These are phyloP conservation scores for Tetrao urogallus DNA, from an alignment of 2,113 vertebrate genomes.

Conservation along the genomic window DNA sequence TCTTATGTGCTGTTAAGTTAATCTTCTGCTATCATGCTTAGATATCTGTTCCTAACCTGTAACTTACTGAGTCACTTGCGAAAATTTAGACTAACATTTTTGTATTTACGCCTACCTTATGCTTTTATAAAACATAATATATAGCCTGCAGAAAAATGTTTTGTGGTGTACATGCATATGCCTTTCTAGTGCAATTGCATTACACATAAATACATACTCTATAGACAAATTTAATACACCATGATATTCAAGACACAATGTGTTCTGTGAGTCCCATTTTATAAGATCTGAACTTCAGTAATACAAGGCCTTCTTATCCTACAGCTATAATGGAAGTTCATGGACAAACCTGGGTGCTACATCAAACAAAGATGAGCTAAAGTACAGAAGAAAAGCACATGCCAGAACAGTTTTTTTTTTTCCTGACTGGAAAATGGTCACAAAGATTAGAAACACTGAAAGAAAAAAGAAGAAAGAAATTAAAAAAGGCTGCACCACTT, in stretches of 20 bases:
- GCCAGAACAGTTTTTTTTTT: not conserved
- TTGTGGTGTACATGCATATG: not conserved
- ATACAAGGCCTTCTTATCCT: not conserved
- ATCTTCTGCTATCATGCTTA: not conserved
- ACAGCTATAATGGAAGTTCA: not conserved
- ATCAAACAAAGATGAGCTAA: not conserved
- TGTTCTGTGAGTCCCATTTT: not conserved
- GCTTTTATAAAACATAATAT: not conserved
- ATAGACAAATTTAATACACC: not conserved
- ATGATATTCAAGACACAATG: not conserved
- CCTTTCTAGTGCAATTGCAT: not conserved
- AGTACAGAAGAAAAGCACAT: not conserved
- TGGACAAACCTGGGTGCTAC: not conserved
- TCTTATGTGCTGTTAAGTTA: not conserved
- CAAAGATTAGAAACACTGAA: not conserved
- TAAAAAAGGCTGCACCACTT: not conserved
- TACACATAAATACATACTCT: not conserved
- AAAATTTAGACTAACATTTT: not conserved
- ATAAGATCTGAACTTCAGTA: not conserved
- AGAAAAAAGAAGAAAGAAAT: not conserved
- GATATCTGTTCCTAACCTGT: not conserved
- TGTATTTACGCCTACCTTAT: not conserved
- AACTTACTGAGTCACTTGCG: not conserved
- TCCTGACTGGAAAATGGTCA: not conserved
- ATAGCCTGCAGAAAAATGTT: not conserved